Evolutionary conservation across 2,888 invertebrate genomes (phyloP).

Genomic region (Rutpela maculata): DNA sequence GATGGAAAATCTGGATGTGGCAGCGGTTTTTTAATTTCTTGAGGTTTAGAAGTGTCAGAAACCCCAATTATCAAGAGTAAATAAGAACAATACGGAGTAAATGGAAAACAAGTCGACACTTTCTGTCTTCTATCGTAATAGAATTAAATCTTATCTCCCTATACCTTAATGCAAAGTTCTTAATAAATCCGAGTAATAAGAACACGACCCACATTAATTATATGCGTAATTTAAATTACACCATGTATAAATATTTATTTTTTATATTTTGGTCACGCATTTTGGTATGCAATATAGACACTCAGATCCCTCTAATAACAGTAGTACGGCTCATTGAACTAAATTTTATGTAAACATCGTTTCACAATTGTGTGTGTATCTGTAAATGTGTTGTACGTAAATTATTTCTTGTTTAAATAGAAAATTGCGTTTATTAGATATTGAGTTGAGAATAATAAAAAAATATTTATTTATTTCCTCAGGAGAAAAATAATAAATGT

Average conservation of each 20-base stretch:
- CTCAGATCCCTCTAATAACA: constrained; percentile 10
- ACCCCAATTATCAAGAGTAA: no score
- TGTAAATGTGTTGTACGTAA: background rate
- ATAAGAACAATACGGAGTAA: no score
- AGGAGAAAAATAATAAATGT: no score
- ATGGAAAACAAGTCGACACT: no score
- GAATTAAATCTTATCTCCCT: no score
- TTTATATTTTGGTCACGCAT: background rate
- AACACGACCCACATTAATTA: constrained; percentile 3
- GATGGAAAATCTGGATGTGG: no score
- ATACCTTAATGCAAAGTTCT: background rate
- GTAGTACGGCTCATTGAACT: background rate
- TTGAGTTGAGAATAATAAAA: background rate
- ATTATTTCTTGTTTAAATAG: background rate
- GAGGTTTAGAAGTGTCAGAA: no score
- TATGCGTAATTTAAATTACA: background rate
- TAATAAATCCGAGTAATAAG: background rate
- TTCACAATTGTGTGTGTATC: background rate
- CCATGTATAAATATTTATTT: constrained; percentile 7
- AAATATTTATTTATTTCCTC: background rate
- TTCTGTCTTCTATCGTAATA: no score
- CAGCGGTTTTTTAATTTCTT: no score
- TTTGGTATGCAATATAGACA: constrained; percentile 21
- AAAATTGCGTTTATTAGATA: background rate
- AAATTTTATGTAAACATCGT: background rate